These are phyloP conservation scores for Lineus longissimus DNA, from an alignment of 1,140 invertebrate genomes.

Conservation along the genomic window DNA sequence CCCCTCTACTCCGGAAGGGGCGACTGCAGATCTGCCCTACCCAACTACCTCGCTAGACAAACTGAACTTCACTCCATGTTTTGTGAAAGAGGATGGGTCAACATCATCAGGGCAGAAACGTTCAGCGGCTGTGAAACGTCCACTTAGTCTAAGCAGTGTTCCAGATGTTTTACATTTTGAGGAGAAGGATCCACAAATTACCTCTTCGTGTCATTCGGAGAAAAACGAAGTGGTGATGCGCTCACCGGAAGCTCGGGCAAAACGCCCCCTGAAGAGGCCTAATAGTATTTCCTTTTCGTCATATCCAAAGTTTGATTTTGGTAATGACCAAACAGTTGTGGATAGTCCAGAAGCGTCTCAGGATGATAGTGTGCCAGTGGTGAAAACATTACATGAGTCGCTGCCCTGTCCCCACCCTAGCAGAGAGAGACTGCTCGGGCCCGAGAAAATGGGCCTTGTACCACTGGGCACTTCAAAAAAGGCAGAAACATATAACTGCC, in stretches of 20 bases:
- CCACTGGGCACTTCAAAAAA: background rate
- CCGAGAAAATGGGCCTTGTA: background rate
- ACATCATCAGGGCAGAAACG: background rate
- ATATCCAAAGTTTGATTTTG: conserved; percentile 46
- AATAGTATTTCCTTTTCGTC: conserved; percentile 52
- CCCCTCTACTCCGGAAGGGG: conserved; percentile 6
- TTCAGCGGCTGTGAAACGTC: conserved; percentile 3
- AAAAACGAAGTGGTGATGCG: conserved; percentile 34
- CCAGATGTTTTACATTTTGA: background rate
- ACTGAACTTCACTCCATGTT: conserved; percentile 48
- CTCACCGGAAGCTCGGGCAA: conserved; percentile 39
- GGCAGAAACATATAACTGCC: background rate
- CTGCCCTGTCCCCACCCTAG: background rate
- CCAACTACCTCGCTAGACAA: conserved; percentile 49
- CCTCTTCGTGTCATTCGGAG: background rate
- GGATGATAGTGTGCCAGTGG: background rate
- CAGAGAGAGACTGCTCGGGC: background rate
- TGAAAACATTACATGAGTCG: background rate
- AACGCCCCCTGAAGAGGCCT: conserved; percentile 39
- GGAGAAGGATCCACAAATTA: background rate
- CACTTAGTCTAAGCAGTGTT: background rate
- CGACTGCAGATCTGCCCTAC: conserved; percentile 20
- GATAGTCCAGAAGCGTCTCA: background rate
- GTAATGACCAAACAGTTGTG: conserved; percentile 7
- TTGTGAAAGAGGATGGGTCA: conserved; percentile 24